Evolutionary conservation across 2,797 vertebrate genomes (phyloP), one percentile per base, ranked within the genome.

Genomic region (Galaxias olidus): DNA sequence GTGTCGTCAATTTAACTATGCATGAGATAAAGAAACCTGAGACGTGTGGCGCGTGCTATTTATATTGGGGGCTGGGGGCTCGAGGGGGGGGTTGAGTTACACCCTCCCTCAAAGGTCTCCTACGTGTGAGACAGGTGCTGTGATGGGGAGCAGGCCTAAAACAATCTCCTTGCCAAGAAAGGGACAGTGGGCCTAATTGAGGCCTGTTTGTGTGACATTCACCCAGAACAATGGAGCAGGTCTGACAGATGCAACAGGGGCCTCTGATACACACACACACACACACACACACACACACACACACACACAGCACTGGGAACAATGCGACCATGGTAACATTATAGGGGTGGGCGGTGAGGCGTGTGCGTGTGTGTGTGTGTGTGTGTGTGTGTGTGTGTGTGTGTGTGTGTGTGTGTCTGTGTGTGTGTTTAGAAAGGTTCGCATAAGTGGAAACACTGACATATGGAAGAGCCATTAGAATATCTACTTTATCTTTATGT

Each of bases 81-180:
- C n/a, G n/a, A 0, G 61, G 51, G 48, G 76, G 83, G 84, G 81
- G 67, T 83, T 87, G 79, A 69, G 83, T 89, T 90, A 81, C 77
- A 12, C 66, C 63, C 64, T 68, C 77, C 79, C 79, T 88, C 76
- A 88, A 87, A 87, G 79, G 82, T 71, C 71, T 73, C 69, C 76
- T 71, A 64, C 83, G 80, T 89, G 87, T 76, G 69, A 83, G 84
- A 84, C 91, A 92, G 89, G 90, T 92, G 89, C 87, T 77, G 70
- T 66, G 61, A 82, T 77, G 75, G 84, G 79, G 79, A 85, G 74
- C 70, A 71, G 78, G 79, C 80, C 84, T 75, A 81, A 86, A 89
- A 89, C 85, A 87, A 80, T 79, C 81, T 80, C 47, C 75, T 81
- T 81, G 80, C 83, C 65, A 80, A 82, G 79, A 83, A 82, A 82